Base-by-base conservation (phyloP, 2,113 vertebrate genomes). In the Neoarius graeffei region DNA sequence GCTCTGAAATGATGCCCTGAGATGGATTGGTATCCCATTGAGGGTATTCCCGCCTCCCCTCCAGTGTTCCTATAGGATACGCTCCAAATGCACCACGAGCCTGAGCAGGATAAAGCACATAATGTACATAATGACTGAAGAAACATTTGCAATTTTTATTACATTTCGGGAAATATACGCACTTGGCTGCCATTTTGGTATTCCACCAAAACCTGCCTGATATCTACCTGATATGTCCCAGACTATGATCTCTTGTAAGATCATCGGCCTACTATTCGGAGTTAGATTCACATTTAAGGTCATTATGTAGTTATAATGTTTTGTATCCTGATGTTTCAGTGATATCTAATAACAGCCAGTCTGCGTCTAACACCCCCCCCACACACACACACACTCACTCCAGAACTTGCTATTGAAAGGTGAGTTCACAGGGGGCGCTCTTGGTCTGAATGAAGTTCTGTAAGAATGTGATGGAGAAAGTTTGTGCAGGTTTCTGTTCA, bases 351-450 rank as follows among this genome's bases (percentile, higher is more conserved):
- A 13, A n/a, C 9, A 52, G 14, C 30, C 30, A 74, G 42, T 66
- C 0, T 66, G 64, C 3, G 7, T 42, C 42, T 42, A 3, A 42
- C 35, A 2, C 35, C 35, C 35, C 35, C 35, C 9, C 15, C 27
- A 15, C 19, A 50, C 48, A 23, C 20, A 25, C 20, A 25, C 2
- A 25, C 10, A 52, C 35, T 2, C 35, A 42, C 35, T 35, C 9
- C 56, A 13, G 15, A 81, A 57, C 5, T 57, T 84, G 83, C 64
- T 84, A 10, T 73, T 85, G 52, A 56, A 19, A 0, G 11, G 19
- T 35, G 56, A 25, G 52, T 77, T 93, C 94, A 91, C 92, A 82
- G 79, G 93, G 91, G 93, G 95, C 93, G 95, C 95, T 95, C 86
- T 89, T 91, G 90, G 54, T 80, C 87, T 84, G 80, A 57, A 54